Base-by-base conservation (phyloP, 2,888 invertebrate genomes). In the Apoda limacodes region DNA sequence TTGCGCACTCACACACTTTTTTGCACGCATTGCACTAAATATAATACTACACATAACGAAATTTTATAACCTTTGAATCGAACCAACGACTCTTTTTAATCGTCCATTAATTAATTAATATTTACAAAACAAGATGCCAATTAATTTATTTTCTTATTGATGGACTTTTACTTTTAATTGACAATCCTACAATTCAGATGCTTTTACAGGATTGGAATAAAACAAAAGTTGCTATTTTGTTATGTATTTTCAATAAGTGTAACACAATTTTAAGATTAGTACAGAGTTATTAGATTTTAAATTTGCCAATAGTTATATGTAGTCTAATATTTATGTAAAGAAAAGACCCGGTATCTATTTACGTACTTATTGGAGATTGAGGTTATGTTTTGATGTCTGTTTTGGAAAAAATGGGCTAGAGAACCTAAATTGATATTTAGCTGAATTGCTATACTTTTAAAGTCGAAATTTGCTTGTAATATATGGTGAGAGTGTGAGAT, bases 371-470 rank as follows among this genome's bases (percentile, higher is more conserved):
- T 56, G 54, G 46, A 60, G 52, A 60, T 71, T 72, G 72, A 78
- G 80, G 80, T 78, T 80, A 80, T 80, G 78, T 80, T 80, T 70
- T 80, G 71, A 75, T 75, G 67, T 64, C 65, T 63, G 63, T 70
- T 71, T 60, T 58, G 53, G 55, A 53, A 65, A 60, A 70, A 66
- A 65, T 69, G 72, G 72, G 66, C 51, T 43, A 43, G 48, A 48
- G 49, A 39, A 43, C 45, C 40, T 39, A 39, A 48, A 39, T 48
- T 44, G 51, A 68, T 59, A 57, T 55, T 35, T 45, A 46, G 62
- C 71, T 60, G 54, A 70, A 67, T 51, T 42, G 40, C 46, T 42
- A 45, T 48, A 47, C 50, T 34, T 47, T 58, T 74, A 76, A 62
- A 66, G 62, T 51, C 57, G 56, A 62, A 53, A 68, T 59, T 74